Percentiles rank a stretch among this genome's conserved stretches.
Evolutionary conservation across 1,140 invertebrate species (phyloP).

Genomic region (Drosophila ambigua): DNA sequence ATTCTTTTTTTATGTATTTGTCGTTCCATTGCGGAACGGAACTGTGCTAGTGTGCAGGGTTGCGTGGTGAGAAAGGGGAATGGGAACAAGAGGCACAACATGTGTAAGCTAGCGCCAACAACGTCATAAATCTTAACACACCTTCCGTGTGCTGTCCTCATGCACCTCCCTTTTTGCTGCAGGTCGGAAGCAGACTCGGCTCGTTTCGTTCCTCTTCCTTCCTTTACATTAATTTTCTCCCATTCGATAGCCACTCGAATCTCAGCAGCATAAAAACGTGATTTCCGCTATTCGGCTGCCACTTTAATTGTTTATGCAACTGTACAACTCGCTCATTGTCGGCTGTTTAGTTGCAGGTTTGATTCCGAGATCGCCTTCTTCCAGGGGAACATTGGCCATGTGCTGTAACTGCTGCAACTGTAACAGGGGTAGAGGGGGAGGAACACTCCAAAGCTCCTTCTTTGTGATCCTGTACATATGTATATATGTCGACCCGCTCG

Average conservation of each 20-base stretch:
- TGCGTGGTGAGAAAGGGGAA: neutral
- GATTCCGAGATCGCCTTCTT: constrained; percentile 3
- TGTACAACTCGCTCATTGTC: neutral
- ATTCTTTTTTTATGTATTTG: constrained; percentile 28
- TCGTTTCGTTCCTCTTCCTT: constrained; percentile 7
- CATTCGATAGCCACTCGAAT: constrained; percentile 39
- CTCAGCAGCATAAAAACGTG: constrained; percentile 72
- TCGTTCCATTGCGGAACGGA: constrained; percentile 2
- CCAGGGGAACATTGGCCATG: neutral
- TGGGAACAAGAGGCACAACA: constrained; percentile 35
- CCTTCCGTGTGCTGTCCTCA: constrained; percentile 36
- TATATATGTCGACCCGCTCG: no score
- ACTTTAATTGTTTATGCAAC: constrained; percentile 56
- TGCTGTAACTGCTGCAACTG: no score
- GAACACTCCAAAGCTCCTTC: neutral
- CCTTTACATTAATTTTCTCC: neutral
- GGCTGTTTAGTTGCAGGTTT: constrained; percentile 14
- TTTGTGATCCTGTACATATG: no score
- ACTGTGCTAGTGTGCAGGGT: neutral
- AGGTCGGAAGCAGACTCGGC: constrained; percentile 51
- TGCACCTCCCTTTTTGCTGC: constrained; percentile 14
- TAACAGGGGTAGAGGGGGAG: no score
- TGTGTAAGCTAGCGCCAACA: constrained; percentile 61
- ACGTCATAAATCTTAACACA: constrained; percentile 73
- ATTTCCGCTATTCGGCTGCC: constrained; percentile 67